phyloP scores from a whole-genome alignment of 1,140 invertebrate species.

The Ylistrum balloti region DNA sequence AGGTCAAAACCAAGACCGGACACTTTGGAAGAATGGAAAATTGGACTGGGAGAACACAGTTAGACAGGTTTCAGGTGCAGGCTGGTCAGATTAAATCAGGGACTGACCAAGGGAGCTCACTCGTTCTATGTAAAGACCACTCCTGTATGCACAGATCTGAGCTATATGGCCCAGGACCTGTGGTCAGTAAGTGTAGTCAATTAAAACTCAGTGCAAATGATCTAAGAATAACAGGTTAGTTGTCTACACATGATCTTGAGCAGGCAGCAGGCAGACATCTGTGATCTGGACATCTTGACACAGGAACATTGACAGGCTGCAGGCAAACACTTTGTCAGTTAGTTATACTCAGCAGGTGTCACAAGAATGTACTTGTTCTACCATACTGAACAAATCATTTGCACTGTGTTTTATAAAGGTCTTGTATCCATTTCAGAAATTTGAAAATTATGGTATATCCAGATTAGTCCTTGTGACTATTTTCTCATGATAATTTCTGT shows the following conservation, averaged over 20 bases:
- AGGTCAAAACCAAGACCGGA: background rate
- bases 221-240: background rate
- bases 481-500: no score
- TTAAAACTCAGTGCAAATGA: conserved; percentile 3
- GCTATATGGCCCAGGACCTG: background rate
- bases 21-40: background rate
- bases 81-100: background rate
- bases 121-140: background rate
- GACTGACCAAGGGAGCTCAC: background rate
- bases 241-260: background rate
- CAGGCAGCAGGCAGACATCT: background rate
- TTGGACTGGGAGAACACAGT: background rate
- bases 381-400: background rate
- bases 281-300: background rate
- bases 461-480: no score
- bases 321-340: background rate
- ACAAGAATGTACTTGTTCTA: background rate
- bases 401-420: background rate
- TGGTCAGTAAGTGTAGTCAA: background rate
- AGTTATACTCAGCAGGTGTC: background rate
- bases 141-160: background rate
- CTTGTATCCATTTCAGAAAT: conserved; percentile 9
- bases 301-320: background rate
- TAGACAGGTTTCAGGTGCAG: background rate
- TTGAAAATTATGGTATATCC: background rate